Evolutionary conservation across 2,888 invertebrate species (phyloP), one percentile per base, ranked within the genome.

Genomic region (Campoletis raptor): DNA sequence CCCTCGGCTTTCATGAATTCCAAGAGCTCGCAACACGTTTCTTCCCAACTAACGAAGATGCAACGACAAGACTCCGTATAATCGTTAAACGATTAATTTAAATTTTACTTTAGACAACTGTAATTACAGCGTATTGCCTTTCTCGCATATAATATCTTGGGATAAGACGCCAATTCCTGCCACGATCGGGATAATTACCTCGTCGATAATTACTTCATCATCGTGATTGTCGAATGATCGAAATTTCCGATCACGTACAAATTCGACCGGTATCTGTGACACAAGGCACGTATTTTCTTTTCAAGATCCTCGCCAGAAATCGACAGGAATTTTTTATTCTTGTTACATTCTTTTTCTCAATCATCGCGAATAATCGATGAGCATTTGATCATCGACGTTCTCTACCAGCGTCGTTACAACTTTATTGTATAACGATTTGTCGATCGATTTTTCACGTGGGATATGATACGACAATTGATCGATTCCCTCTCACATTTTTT

Each of bases 221-320:
- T 54, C 74, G 83, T 48, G 85, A 83, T 80, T 79, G 61, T 10
- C 67, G 73, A 42, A 2, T 74, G 78, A 82, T 85, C 85, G 85
- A 85, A 72, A 82, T 85, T 85, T 85, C 85, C 85, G 74, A 85
- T 78, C 85, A 85, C 85, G 85, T 85, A 82, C 70, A 61, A 70
- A 79, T 82, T 74, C 81, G 81, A 80, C 30, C 30, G 80, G 79
- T 76, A 79, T 82, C 74, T 73, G 69, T 66, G 78, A 81, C 42
- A 73, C 69, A 21, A 37, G 45, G 24, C 36, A 24, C 66, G 54
- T 67, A 78, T 78, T 54, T 61, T 40, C 54, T 15, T 54, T 67
- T 21, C 24, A 24, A 37, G 52, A 52, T 67, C 30, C 81, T 80
- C 66, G 42, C 66, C 36, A n/a, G 76, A 69, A 80, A 83, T 80